Base-by-base conservation (phyloP, 2,113 vertebrate species). In the Sprattus sprattus region DNA sequence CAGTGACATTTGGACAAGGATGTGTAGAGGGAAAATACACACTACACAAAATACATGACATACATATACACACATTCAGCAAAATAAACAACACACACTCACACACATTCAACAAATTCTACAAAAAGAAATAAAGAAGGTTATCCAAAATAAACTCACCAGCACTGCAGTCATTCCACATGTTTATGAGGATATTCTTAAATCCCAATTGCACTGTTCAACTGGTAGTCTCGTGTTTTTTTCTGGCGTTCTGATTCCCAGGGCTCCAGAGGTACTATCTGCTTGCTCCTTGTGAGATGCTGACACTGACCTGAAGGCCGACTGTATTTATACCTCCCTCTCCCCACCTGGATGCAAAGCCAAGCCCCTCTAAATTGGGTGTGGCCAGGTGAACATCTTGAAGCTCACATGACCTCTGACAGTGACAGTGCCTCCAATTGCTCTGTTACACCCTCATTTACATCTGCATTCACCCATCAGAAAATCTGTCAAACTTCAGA, bases 121-220 rank as follows among this genome's bases (percentile, higher is more conserved):
- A 71, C 10, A 52, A 81, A 46, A 39, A 83, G 47, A 81, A 6
- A 5, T 39, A 82, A 20, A 39, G 32, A 39, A 39, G 39, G 28
- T 8, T 22, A 64, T 64, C 22, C 60, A 75, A 28, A 81, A 81
- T 0, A 16, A 50, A 46, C 84, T 86, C 85, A 86, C 83, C 83
- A 88, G 71, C 85, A 84, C 45, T 82, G 85, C 86, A 85, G 32
- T 90, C 88, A 54, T 83, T 85, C 89, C 89, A 90, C 89, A 90
- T 90, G 32, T 25, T 60, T 86, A 16, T 84, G 75, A 60, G 3
- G 80, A 49, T n/a, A 81, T 4, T 86, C 2, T 64, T 84, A 39
- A 84, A 87, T 32, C 45, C 49, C 84, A 81, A 50, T 13, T 71
- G 64, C 25, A 78, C 32, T 32, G 28, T 44, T 22, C 47, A 49